Conservation (phyloP, 2,797 vertebrate genomes). For the Chrysocyon brachyurus region DNA sequence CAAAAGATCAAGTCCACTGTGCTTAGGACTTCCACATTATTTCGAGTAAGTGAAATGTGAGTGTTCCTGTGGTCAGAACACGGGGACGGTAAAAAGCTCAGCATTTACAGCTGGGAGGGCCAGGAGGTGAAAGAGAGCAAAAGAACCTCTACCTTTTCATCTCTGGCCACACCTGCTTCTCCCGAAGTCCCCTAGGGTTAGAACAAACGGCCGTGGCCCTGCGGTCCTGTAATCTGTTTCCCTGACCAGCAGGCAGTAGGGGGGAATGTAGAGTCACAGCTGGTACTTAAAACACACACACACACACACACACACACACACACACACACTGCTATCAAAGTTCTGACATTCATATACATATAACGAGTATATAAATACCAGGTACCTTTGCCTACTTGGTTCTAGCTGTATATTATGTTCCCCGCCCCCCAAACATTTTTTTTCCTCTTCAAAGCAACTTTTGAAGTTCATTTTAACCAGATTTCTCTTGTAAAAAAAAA, state of each 20-base stretch:
- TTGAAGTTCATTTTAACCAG: slow-evolving; percentile 29
- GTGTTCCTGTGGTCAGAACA: background rate
- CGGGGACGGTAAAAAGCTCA: background rate
- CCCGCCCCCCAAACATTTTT: too few species aligned
- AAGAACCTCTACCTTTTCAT: slow-evolving; percentile 25
- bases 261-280: background rate
- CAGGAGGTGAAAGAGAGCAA: background rate
- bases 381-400: background rate
- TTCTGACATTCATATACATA: slow-evolving; percentile 3
- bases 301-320: too few species aligned
- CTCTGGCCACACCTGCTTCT: slow-evolving; percentile 31
- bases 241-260: background rate
- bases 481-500: background rate
- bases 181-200: background rate
- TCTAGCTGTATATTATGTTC: background rate
- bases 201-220: background rate
- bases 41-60: slow-evolving; percentile 33
- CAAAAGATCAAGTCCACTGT: slow-evolving; percentile 24
- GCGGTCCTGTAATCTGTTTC: background rate
- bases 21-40: slow-evolving; percentile 8
- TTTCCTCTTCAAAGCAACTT: background rate
- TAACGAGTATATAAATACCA: background rate
- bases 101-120: background rate
- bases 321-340: background rate
- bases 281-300: slow-evolving; percentile 42